phyloP scores from a whole-genome alignment of 1,140 invertebrate species.

The Temnothorax nylanderi region DNA sequence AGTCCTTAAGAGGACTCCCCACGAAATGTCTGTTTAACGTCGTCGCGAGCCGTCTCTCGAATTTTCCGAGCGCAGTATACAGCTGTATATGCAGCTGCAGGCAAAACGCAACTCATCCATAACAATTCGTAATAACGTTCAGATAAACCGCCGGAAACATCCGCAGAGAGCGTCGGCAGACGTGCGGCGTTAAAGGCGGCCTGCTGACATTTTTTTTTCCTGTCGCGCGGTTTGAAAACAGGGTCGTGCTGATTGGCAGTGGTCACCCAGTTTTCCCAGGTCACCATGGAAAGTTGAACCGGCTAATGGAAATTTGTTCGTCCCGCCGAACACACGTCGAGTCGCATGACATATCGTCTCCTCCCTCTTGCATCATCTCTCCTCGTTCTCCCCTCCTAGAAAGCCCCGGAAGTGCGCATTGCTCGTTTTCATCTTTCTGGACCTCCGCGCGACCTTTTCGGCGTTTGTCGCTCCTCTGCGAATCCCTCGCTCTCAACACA shows the following conservation, averaged over 20 bases:
- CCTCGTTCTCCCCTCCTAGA: constrained; percentile 6
- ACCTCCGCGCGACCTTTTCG: neutral
- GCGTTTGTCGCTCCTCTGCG: neutral
- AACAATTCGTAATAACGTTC: constrained; percentile 55
- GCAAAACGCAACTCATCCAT: neutral
- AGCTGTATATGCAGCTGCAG: neutral
- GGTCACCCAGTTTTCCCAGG: constrained; percentile 59
- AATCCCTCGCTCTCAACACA: neutral
- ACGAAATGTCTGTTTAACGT: constrained; percentile 10
- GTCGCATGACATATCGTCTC: constrained; percentile 59
- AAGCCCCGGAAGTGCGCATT: constrained; percentile 18
- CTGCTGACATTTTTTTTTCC: constrained; percentile 33
- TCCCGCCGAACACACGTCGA: constrained; percentile 65
- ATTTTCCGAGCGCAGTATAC: neutral
- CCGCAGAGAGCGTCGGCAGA: constrained; percentile 3
- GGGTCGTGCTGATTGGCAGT: constrained; percentile 67
- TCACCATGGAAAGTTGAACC: constrained; percentile 65
- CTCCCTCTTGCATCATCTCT: constrained; percentile 41
- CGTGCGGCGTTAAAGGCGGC: constrained; percentile 34
- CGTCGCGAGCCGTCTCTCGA: neutral
- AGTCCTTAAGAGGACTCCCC: neutral
- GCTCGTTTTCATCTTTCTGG: constrained; percentile 16
- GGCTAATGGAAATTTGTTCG: constrained; percentile 71
- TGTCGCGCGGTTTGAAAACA: constrained; percentile 66
- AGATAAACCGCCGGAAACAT: constrained; percentile 50